Evolutionary conservation across 2,888 invertebrate genomes (phyloP).

Genomic region (Stenodera caucasica): DNA sequence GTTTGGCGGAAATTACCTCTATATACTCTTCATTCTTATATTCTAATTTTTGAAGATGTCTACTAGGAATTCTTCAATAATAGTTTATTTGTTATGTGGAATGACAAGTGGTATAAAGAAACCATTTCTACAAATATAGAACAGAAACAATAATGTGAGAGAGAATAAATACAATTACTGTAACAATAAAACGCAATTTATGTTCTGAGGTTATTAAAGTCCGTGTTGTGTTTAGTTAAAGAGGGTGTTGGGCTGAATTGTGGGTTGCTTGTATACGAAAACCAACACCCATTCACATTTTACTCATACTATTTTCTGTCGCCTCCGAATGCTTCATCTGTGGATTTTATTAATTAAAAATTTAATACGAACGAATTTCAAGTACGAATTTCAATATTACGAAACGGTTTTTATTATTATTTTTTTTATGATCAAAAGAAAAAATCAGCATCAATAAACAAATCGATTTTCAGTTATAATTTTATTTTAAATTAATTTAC

Average conservation of each 20-base stretch:
- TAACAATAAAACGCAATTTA: conserved; percentile 37
- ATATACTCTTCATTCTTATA: no score
- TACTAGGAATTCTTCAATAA: no score
- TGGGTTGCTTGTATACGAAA: conserved; percentile 15
- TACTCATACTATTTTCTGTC: neutral
- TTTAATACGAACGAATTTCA: conserved; percentile 29
- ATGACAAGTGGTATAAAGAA: neutral
- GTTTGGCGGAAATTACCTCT: conserved; percentile 25
- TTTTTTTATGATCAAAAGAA: no score
- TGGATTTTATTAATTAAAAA: conserved; percentile 38
- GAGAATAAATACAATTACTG: conserved; percentile 38
- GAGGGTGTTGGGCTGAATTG: conserved; percentile 22
- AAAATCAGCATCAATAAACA: neutral
- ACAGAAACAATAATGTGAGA: conserved; percentile 27
- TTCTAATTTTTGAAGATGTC: no score
- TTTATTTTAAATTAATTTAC: conserved; percentile 12
- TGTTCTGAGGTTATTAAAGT: conserved; percentile 35
- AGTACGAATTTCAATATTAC: conserved; percentile 9
- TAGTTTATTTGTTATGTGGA: neutral
- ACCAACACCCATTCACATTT: conserved; percentile 12
- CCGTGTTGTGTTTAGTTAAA: conserved; percentile 30
- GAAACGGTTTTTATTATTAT: no score
- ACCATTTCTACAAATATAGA: neutral
- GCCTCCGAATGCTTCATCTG: conserved; percentile 19
- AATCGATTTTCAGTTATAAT: neutral